Evolutionary conservation across 2,888 invertebrate species (phyloP).

Genomic region (Eupithecia vulgata): DNA sequence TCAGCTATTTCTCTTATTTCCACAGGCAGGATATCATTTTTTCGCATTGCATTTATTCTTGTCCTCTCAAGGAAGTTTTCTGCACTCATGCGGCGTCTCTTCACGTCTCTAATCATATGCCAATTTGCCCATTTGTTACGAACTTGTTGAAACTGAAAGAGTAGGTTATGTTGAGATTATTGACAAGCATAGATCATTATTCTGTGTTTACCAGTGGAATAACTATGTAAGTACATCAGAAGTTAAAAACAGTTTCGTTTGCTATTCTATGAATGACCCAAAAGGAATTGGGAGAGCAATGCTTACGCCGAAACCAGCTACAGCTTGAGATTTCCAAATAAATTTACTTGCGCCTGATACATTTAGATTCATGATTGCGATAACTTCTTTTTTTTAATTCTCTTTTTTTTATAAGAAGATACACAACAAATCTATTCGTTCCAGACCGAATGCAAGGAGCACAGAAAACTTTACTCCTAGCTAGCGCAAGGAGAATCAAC

Average conservation of each 20-base stretch:
- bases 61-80: conserved; percentile 90
- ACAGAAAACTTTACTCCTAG: too few relatives aligned
- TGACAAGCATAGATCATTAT: not conserved
- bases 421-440: too few relatives aligned
- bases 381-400: not conserved
- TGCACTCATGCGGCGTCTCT: conserved; percentile 89
- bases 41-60: conserved; percentile 92
- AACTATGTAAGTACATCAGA: not conserved
- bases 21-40: conserved; percentile 92
- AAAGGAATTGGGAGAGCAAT: not conserved
- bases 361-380: conserved; percentile 66
- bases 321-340: conserved; percentile 69
- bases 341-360: conserved; percentile 63
- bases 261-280: not conserved
- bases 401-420: too few relatives aligned
- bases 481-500: too few relatives aligned
- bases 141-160: conserved; percentile 87
- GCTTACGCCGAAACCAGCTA: conserved; percentile 70
- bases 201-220: not conserved
- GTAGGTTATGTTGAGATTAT: not conserved
- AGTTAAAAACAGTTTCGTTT: not conserved
- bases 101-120: conserved; percentile 94
- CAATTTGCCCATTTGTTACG: conserved; percentile 92
- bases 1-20: conserved; percentile 92
- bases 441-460: too few relatives aligned